Base-by-base conservation (phyloP, 2,113 vertebrate species). In the Albula goreensis region DNA sequence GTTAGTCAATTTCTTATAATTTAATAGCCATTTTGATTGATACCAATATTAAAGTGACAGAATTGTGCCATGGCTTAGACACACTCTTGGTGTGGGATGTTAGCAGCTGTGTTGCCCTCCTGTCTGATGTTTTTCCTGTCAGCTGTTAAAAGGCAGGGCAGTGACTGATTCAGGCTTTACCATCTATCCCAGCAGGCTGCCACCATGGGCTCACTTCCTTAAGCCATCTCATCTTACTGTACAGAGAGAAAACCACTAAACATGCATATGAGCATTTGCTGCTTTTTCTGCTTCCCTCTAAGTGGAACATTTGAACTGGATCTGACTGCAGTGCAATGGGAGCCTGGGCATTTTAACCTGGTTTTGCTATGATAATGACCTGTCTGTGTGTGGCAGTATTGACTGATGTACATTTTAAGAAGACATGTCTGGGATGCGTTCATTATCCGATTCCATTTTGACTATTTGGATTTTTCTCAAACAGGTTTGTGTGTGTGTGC, bases 1-100 rank as follows among this genome's bases (percentile, higher is more conserved):
- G 83, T 83, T 90, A 48, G 82, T 81, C n/a, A 49, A 70, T 51
- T 83, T 5, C 12, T 83, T 80, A 85, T 86, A 85, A 88, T 82
- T 86, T 87, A 85, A 80, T 83, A 60, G 85, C 19, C n/a, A 57
- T 89, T 89, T 90, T 82, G 83, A 83, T 78, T 89, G 85, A 77
- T 22, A 79, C 63, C 85, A 53, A 49, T 87, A 80, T 85, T 86
- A 85, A 83, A 19, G 2, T 11, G 31, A 57, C 5, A 77, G 74
- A 57, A 83, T 80, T 78, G 84, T 83, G 88, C 81, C 87, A 83
- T 83, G 70, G n/a, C 70, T 74, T 12, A 60, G 85, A 84, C 25
- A 52, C 80, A 15, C 10, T 52, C 80, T 31, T 41, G 9, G 50
- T 86, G 77, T 48, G 19, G 79, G 84, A 63, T 84, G 86, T 52